Evolutionary conservation across 2,888 invertebrate species (phyloP), one percentile per base, ranked within the genome.

Genomic region (Leptinotarsa tumamoca): DNA sequence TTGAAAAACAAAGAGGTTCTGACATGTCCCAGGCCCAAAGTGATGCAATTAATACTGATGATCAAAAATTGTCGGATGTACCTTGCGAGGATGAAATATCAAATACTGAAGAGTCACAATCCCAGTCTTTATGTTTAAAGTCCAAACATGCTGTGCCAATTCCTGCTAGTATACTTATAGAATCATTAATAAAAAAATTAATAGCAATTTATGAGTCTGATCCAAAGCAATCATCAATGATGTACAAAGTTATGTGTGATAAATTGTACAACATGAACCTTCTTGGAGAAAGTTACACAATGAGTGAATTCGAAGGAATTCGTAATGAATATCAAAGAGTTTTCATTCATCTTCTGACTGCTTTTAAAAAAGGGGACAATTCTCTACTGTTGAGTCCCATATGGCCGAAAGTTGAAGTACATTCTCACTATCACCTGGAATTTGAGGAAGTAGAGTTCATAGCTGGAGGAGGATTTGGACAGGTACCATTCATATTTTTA

Each of bases 391-490:
- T 91, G 4, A 90, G 90, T 61, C 89, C 88, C 0, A 87, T 90
- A 2, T 91, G 91, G 90, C 91, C 91, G 0, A 90, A 90, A 56
- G 87, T 87, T 79, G 90, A 90, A n/a, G 89, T 90, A 0, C 85
- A 90, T 23, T 94, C 94, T 0, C 90, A 94, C 66, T 95, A 94
- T 85, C 89, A 90, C 68, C 89, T 91, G 72, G 94, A 95, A 83
- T 95, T 94, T 87, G 91, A 93, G 78, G 94, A 95, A 85, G 84
- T 93, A 0, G 91, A 89, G 79, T 94, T 91, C 80, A 93, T 95
- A 77, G 94, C 93, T 75, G 90, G 91, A 21, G 95, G 95, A 15
- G 95, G 95, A 23, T 95, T 95, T 85, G 95, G 95, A 0, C 91
- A 91, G 80, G 95, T 95, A 80, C 74, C 49, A 58, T 21, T 58